Base-by-base conservation (phyloP, 2,888 invertebrate genomes). In the Drosophila quinaria region DNA sequence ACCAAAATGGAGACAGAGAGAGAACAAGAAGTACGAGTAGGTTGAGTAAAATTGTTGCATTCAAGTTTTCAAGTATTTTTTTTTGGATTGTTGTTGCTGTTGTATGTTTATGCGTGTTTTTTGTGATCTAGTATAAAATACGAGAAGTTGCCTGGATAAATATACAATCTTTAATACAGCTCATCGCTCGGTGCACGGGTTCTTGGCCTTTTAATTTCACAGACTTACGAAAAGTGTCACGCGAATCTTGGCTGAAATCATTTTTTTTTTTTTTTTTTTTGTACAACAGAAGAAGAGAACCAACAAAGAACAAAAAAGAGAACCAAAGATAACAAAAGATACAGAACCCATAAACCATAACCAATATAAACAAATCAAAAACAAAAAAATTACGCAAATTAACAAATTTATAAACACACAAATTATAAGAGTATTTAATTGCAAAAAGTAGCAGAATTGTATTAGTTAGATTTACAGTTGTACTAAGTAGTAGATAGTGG, bases 211-310 rank as follows among this genome's bases (percentile, higher is more conserved):
- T 61, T 29, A 60, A 66, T 17, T 55, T 71, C 52, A 65, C 82
- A 72, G 68, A 80, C 83, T 80, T 80, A 75, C 75, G 55, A 35
- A 58, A 54, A 69, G 58, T 55, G 56, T 49, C 65, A 51, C 73
- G 74, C 81, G 78, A 61, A 66, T 70, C 68, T 69, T 55, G 46
- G 63, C 87, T 89, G 89, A 89, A 86, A 83, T 69, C 73, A 22
- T 22, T 22, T 22, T 3, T 22, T 1, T 22, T 25, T 25, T 25
- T 6, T 25, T 25, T 25, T 70, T 80, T 56, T 80, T 56, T 86
- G 66, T 80, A 87, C 87, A 84, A 89, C 75, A 82, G 67, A 77
- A 61, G 42, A 69, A 64, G 47, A 46, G 41, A 63, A 62, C 54
- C 33, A 47, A 52, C 33, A 47, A 52, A 13, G 25, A 58, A 29